Base-by-base conservation (phyloP, 2,888 invertebrate species). In the Camponotus fellah region DNA sequence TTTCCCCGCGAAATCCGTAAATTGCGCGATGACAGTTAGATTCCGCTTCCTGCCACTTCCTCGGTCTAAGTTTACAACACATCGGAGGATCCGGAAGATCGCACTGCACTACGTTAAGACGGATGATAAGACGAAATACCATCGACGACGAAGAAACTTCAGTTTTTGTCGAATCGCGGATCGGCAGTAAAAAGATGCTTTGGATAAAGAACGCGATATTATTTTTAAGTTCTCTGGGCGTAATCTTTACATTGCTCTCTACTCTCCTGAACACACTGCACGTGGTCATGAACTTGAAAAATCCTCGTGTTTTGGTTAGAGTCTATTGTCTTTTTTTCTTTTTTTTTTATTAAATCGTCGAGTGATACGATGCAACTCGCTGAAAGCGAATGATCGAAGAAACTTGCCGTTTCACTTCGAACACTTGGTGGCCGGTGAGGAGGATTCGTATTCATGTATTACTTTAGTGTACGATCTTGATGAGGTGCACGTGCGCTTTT, bases 161-260 rank as follows among this genome's bases (percentile, higher is more conserved):
- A 26, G 12, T 21, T 65, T 26, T 21, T 76, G 12, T 37, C 53
- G 40, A 77, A 40, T 75, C 43, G n/a, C 43, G n/a, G 3, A 37
- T 65, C 76, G 76, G 76, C 76, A 77, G 76, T 77, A 77, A 68
- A 60, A 46, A 56, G 40, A 77, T 40, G 49, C n/a, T 46, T 37
- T 34, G 49, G 34, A 64, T 37, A 32, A 75, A 75, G n/a, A 68
- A 53, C 12, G 49, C 17, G 75, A n/a, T 12, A n/a, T 40, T 12
- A 40, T 69, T 14, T 14, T 40, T 14, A 56, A 37, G 49, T 76
- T 40, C 40, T 12, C 12, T 17, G 12, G 9, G 12, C n/a, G 49
- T 26, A 3, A 77, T 26, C 17, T 32, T 56, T 26, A 9, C 17
- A 17, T 6, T 21, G 46, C 37, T 17, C 12, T 58, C 10, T 46